Evolutionary conservation across 2,113 vertebrate species (phyloP).

Genomic region (Ifrita kowaldi): DNA sequence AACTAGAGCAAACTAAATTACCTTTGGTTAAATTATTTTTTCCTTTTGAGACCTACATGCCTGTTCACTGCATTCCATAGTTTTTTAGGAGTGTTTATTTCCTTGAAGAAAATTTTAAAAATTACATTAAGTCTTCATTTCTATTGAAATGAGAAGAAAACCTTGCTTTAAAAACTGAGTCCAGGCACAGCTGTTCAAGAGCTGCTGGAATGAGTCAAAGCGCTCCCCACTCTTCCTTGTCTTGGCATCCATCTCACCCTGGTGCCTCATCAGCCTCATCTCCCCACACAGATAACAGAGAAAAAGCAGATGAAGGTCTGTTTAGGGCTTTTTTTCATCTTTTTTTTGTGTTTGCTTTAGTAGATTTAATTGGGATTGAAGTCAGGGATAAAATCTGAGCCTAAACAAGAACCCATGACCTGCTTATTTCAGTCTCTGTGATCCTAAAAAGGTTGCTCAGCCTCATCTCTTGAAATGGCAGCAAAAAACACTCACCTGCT

Average conservation of each 20-base stretch:
- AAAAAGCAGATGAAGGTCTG: not conserved
- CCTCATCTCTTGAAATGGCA: not conserved
- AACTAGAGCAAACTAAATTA: not conserved
- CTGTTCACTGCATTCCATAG: not conserved
- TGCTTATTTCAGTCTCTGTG: not conserved
- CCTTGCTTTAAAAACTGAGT: not conserved
- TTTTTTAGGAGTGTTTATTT: not conserved
- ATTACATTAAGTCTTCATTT: not conserved
- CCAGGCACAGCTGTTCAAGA: not conserved
- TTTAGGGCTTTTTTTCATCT: fast-evolving
- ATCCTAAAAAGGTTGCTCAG: not conserved
- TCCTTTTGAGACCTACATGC: fast-evolving
- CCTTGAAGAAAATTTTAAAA: not conserved
- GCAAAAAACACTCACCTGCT: not conserved
- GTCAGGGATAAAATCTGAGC: not conserved
- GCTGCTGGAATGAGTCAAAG: not conserved
- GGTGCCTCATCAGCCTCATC: not conserved
- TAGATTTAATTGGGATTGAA: not conserved
- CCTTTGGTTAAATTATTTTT: not conserved
- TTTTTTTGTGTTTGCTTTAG: not conserved
- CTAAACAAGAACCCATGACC: not conserved
- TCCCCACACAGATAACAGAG: not conserved
- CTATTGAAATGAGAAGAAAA: not conserved
- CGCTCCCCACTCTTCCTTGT: not conserved
- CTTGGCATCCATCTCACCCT: not conserved